Conservation (phyloP, 2,888 invertebrate genomes). For the Limnephilus lunatus region DNA sequence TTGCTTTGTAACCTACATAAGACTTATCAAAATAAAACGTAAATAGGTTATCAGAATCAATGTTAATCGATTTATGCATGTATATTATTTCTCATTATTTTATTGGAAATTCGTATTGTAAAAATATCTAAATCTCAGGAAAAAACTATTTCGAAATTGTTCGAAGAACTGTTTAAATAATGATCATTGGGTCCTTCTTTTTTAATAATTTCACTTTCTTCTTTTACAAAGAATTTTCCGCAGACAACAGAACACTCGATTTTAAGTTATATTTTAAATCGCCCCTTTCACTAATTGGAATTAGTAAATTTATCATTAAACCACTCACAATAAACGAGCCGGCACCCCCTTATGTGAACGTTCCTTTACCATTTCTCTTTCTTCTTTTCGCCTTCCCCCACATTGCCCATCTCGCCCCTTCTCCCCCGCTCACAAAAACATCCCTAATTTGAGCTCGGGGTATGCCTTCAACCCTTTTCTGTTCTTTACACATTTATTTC, state of each 20-base stretch:
- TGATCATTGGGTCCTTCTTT: neutral
- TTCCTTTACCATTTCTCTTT: slow-evolving; percentile 56
- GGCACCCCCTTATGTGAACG: slow-evolving; percentile 43
- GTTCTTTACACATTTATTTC: slow-evolving; percentile 67
- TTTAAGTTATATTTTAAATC: slow-evolving; percentile 34
- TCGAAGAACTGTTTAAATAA: neutral
- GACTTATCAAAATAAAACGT: too few species aligned
- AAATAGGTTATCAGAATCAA: too few species aligned
- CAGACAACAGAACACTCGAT: neutral
- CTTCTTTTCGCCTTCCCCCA: slow-evolving; percentile 42
- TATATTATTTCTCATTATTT: too few species aligned
- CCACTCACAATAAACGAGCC: slow-evolving; percentile 39
- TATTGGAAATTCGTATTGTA: neutral
- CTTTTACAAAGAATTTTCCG: neutral
- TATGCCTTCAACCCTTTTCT: slow-evolving; percentile 66
- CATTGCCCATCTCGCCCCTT: slow-evolving; percentile 51
- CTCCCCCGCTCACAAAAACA: slow-evolving; percentile 61
- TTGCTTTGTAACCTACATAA: too few species aligned
- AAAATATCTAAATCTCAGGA: neutral
- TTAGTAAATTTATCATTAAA: slow-evolving; percentile 44
- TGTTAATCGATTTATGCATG: too few species aligned
- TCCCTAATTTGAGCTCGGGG: slow-evolving; percentile 66
- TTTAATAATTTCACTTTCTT: neutral
- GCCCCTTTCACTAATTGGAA: slow-evolving; percentile 40
- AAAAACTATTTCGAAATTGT: neutral